Evolutionary conservation across 2,797 vertebrate genomes (phyloP).

Genomic region (Lateolabrax maculatus): DNA sequence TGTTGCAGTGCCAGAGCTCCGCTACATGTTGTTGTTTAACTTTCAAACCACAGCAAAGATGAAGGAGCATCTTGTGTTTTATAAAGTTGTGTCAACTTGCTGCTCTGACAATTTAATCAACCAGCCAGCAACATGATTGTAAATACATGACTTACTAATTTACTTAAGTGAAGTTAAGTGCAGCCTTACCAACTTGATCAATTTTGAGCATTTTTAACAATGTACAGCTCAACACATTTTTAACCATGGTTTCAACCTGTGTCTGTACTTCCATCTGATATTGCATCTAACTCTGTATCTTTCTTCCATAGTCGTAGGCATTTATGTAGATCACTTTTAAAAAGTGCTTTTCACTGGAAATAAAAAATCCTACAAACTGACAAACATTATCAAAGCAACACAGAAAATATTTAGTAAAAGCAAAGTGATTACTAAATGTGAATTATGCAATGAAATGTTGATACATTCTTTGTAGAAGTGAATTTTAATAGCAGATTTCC

Average conservation of each 20-base stretch:
- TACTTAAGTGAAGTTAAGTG: neutral
- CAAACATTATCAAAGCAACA: neutral
- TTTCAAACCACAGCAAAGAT: conserved; percentile 15
- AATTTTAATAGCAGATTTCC: neutral
- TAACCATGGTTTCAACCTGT: neutral
- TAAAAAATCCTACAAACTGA: neutral
- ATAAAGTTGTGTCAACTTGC: neutral
- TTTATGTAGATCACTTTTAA: neutral
- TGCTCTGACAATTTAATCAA: neutral
- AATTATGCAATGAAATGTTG: neutral
- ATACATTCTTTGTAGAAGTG: neutral
- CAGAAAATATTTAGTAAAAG: neutral
- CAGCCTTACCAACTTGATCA: neutral
- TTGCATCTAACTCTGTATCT: neutral
- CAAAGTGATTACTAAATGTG: neutral
- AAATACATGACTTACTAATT: neutral
- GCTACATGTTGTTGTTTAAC: conserved; percentile 1
- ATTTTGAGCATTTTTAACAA: neutral
- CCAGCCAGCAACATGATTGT: neutral
- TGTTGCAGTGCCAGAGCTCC: neutral
- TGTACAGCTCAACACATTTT: neutral
- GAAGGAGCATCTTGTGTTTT: conserved; percentile 1
- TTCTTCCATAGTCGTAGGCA: neutral
- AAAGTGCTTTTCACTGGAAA: neutral
- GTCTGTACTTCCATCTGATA: neutral